These are phyloP conservation scores for Belonocnema kinseyi DNA, from an alignment of 1,140 invertebrate species.

Conservation along the genomic window DNA sequence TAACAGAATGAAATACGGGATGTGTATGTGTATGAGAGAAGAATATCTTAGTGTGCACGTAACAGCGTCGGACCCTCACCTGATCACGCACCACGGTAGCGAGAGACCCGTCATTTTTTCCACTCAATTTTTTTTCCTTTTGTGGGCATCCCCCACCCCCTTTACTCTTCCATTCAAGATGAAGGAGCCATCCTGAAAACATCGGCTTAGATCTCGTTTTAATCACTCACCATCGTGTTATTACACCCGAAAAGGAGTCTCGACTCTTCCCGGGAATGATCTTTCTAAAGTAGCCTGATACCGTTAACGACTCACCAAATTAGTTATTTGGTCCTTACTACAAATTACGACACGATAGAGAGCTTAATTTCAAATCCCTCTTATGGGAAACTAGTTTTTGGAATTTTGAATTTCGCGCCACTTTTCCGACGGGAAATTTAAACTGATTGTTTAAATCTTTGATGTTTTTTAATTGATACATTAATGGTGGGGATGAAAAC, in stretches of 20 bases:
- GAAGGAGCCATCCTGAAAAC: slow-evolving; percentile 38
- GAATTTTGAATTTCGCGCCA: not conserved
- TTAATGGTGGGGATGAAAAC: not conserved
- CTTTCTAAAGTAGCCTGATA: slow-evolving; percentile 16
- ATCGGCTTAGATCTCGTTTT: slow-evolving; percentile 55
- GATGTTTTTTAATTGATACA: too few species aligned
- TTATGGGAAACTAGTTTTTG: not conserved
- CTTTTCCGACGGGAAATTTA: too few species aligned
- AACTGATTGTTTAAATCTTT: too few species aligned
- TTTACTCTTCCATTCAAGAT: slow-evolving; percentile 22
- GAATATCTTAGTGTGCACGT: slow-evolving; percentile 28
- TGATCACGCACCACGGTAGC: slow-evolving; percentile 68
- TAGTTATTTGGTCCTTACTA: not conserved
- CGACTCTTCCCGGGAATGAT: slow-evolving; percentile 7
- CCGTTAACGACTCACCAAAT: slow-evolving; percentile 17
- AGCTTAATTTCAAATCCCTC: not conserved
- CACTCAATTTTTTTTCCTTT: slow-evolving; percentile 55
- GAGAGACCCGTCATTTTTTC: slow-evolving; percentile 68
- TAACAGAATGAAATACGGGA: not conserved
- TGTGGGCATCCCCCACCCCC: slow-evolving; percentile 27
- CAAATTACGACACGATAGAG: not conserved
- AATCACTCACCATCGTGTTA: slow-evolving; percentile 49
- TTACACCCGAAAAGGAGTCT: slow-evolving; percentile 45
- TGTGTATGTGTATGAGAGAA: slow-evolving; percentile 36
- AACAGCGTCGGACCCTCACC: slow-evolving; percentile 40